Base-by-base conservation (phyloP, 2,113 vertebrate genomes). In the Protobothrops flavoviridis region DNA sequence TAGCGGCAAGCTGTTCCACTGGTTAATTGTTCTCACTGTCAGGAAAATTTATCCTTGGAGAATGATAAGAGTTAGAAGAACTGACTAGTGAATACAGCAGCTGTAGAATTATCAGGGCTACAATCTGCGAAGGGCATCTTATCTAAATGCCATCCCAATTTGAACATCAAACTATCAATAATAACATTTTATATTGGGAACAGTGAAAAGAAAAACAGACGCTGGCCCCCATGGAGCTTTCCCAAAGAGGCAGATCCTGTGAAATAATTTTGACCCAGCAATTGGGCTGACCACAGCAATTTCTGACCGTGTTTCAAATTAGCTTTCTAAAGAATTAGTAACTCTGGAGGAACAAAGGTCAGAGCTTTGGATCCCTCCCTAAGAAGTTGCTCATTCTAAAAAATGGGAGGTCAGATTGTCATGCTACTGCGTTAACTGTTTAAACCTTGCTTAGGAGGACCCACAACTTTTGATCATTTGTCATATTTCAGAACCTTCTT, bases 341-440 rank as follows among this genome's bases (percentile, higher is more conserved):
- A 11, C 15, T 59, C 13, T 56, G 24, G 69, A 59, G 33, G 89
- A 85, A 39, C 45, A 43, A 2, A 23, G 64, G 24, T 39, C 23
- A 48, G 85, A 43, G 7, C 5, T 88, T 8, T 48, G 69, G 26
- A 33, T 94, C 11, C 39, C 45, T 52, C 24, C 26, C 85, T 53
- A 24, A n/a, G 89, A 89, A 93, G 9, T 15, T 43, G 85, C 39
- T 74, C 10, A 81, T 92, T 26, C 90, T 94, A 94, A 53, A 53
- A 5, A 69, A 69, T 0, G 61, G 87, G 33, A 81, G 33, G 39
- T 5, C 13, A 1, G 88, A 20, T 88, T 50, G 48, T 12, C 85
- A 39, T 23, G 43, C 74, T 7, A 2, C 3, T 23, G n/a, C 89
- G 61, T 88, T 95, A 53, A 1, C 74, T 93, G 93, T 94, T 50